These are phyloP conservation scores for Epinotia bilunana DNA, from an alignment of 2,888 invertebrate genomes.

Conservation along the genomic window DNA sequence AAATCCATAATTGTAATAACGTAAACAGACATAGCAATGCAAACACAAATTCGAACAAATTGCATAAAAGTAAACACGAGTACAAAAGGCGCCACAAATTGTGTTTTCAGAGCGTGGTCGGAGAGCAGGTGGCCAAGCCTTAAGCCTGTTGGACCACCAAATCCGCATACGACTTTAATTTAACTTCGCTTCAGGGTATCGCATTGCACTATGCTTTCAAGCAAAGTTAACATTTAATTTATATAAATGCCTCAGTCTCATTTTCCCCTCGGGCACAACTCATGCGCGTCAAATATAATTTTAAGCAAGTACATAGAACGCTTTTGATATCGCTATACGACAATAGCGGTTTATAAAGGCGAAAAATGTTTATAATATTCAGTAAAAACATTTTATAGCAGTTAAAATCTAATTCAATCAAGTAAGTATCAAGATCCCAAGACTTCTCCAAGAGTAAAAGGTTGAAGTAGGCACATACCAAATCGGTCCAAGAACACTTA, in stretches of 20 bases:
- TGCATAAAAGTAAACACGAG: constrained; percentile 74
- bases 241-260: neutral
- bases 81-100: constrained; percentile 78
- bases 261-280: neutral
- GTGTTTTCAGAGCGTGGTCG: constrained; percentile 71
- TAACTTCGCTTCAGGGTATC: constrained; percentile 79
- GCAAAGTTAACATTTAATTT: constrained; percentile 1
- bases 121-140: constrained; percentile 74
- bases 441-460: too few species aligned
- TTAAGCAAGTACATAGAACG: too few species aligned
- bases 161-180: constrained; percentile 81
- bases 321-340: too few species aligned
- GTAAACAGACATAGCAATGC: constrained; percentile 49
- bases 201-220: constrained; percentile 71
- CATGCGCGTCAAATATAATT: too few species aligned
- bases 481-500: too few species aligned
- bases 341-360: too few species aligned
- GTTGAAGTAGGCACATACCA: too few species aligned
- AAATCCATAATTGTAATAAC: neutral
- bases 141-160: constrained; percentile 73
- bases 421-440: too few species aligned
- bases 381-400: too few species aligned
- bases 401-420: too few species aligned
- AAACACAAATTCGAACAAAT: constrained; percentile 65
- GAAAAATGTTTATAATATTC: too few species aligned